These are phyloP conservation scores for Tenualosa thibaudeaui DNA, from an alignment of 2,797 vertebrate genomes.

Conservation along the genomic window DNA sequence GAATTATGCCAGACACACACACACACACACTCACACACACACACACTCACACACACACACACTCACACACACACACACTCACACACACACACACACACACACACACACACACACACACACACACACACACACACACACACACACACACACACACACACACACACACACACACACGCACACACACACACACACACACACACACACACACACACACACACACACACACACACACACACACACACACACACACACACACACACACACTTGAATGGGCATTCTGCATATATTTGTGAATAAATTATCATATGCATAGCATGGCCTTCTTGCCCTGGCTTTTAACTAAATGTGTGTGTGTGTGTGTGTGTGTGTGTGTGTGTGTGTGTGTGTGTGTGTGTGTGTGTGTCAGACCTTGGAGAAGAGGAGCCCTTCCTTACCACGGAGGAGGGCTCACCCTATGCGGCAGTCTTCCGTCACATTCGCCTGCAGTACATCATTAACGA, in stretches of 20 bases:
- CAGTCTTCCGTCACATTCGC: conserved; percentile 86
- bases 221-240: conserved; percentile 15
- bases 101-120: not conserved
- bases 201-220: not conserved
- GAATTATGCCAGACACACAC: not conserved
- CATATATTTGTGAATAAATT: too few relatives aligned
- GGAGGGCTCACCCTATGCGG: conserved; percentile 77
- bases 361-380: conserved; percentile 16
- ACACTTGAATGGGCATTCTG: not conserved
- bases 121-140: not conserved
- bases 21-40: not conserved
- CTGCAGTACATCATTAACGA: conserved; percentile 99
- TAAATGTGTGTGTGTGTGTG: too few relatives aligned
- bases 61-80: not conserved
- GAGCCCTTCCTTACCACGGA: conserved; percentile 85
- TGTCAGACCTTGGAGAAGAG: conserved; percentile 72
- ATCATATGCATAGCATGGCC: too few relatives aligned
- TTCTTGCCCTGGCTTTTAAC: too few relatives aligned
- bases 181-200: too few relatives aligned
- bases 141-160: not conserved
- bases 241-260: conserved; percentile 10
- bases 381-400: not conserved
- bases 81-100: too few relatives aligned
- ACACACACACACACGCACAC: not conserved
- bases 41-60: not conserved